Percentiles rank a stretch among this genome's conserved stretches.
Evolutionary conservation across 92 coral and sea anemone genomes (phyloP).

Genomic region (Porites evermanni): DNA sequence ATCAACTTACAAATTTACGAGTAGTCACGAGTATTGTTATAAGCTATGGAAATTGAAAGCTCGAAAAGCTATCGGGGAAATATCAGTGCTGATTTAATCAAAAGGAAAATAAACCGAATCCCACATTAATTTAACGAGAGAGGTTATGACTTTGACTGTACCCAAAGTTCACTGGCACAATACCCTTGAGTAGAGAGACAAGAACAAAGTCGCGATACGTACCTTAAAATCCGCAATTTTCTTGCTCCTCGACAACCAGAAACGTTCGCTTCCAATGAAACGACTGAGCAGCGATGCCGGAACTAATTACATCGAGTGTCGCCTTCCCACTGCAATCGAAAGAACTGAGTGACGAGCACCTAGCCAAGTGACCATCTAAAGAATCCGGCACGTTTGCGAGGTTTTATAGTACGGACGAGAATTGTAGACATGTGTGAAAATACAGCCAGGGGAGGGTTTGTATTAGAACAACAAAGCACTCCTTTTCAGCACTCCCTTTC

Average conservation of each 20-base stretch:
- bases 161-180: not conserved
- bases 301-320: not conserved
- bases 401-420: slow-evolving; percentile 5
- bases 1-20: slow-evolving; percentile 9
- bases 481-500: slow-evolving; percentile 35
- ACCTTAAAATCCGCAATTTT: slow-evolving; percentile 10
- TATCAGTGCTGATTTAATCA: slow-evolving; percentile 35
- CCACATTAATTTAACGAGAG: slow-evolving; percentile 7
- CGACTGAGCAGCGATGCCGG: not conserved
- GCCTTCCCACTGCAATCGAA: not conserved
- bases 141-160: not conserved
- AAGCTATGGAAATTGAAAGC: slow-evolving; percentile 20
- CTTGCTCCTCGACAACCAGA: not conserved
- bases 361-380: slow-evolving; percentile 4
- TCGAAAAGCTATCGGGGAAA: not conserved
- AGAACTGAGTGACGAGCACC: not conserved
- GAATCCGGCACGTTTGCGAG: not conserved
- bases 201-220: not conserved
- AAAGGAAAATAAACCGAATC: slow-evolving; percentile 14
- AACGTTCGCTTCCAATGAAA: too few species aligned
- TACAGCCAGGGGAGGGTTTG: slow-evolving; percentile 10
- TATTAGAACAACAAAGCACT: slow-evolving; percentile 1
- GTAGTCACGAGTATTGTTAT: not conserved
- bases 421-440: slow-evolving; percentile 27
- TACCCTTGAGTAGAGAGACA: not conserved